phyloP scores from a whole-genome alignment of 2,888 invertebrate species.

The Lithophane ornitopus region DNA sequence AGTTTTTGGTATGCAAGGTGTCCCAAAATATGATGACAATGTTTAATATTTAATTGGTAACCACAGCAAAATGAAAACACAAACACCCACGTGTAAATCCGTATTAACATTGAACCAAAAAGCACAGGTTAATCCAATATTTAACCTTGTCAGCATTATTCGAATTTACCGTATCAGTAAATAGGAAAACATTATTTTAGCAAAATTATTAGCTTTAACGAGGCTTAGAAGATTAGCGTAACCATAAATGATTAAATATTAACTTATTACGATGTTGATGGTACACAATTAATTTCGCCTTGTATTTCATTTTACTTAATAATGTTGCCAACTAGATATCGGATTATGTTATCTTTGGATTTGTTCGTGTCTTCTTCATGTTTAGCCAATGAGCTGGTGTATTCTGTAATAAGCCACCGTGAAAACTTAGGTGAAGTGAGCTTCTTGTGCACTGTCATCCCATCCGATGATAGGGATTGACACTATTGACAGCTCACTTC shows the following conservation, averaged over 20 bases:
- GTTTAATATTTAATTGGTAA: not conserved
- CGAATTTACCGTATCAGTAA: constrained; percentile 21
- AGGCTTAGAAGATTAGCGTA: constrained; percentile 41
- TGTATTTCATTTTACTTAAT: constrained; percentile 22
- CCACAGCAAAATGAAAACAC: not conserved
- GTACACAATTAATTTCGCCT: constrained; percentile 35
- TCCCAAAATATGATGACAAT: not conserved
- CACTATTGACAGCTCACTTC: too few species aligned
- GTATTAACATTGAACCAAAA: constrained; percentile 8
- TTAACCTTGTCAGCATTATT: constrained; percentile 13
- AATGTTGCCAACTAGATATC: too few species aligned
- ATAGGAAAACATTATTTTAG: constrained; percentile 31
- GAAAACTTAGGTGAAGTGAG: too few species aligned
- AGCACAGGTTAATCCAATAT: constrained; percentile 2
- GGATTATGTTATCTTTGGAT: not conserved
- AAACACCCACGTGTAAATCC: not conserved
- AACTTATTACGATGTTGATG: constrained; percentile 50
- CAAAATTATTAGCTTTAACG: constrained; percentile 47
- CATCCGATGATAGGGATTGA: too few species aligned
- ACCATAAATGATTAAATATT: constrained; percentile 57
- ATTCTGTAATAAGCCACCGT: too few species aligned
- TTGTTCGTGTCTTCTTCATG: not conserved
- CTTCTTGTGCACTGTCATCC: too few species aligned
- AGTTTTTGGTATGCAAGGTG: not conserved
- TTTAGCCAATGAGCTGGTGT: too few species aligned